phyloP scores from a whole-genome alignment of 2,888 invertebrate species.

The Sclerodermus sp. region DNA sequence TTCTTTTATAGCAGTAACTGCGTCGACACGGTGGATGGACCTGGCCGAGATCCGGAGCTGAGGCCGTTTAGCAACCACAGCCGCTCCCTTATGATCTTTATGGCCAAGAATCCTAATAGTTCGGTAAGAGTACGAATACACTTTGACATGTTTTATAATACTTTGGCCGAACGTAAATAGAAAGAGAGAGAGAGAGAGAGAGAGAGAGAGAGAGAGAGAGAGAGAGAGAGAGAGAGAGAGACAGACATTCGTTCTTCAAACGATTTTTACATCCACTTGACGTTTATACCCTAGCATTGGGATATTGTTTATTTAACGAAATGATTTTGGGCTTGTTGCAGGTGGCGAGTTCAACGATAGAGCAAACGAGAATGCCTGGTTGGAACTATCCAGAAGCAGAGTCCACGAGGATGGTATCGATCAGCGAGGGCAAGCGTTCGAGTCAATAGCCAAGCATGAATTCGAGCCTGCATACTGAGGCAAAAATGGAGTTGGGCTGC shows the following conservation, averaged over 20 bases:
- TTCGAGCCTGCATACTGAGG: constrained; percentile 15
- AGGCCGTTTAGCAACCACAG: constrained; percentile 57
- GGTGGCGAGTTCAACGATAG: constrained; percentile 44
- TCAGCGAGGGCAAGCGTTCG: constrained; percentile 49
- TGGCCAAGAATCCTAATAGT: constrained; percentile 54
- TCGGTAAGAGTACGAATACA: constrained; percentile 39
- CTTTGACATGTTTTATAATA: too few relatives aligned
- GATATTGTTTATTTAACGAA: too few relatives aligned
- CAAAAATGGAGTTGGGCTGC: constrained; percentile 11
- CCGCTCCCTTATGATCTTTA: constrained; percentile 55
- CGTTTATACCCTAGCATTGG: too few relatives aligned
- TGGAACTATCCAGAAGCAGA: constrained; percentile 47
- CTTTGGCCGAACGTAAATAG: too few relatives aligned
- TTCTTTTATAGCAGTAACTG: constrained; percentile 43
- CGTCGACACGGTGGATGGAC: constrained; percentile 56
- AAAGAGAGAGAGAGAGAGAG: too few relatives aligned
- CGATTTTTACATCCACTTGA: too few relatives aligned
- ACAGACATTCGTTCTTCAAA: too few relatives aligned
- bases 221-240: too few relatives aligned
- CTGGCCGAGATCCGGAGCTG: constrained; percentile 55
- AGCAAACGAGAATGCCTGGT: constrained; percentile 51
- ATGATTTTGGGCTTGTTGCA: too few relatives aligned
- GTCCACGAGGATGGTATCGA: constrained; percentile 49
- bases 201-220: too few relatives aligned
- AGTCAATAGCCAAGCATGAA: constrained; percentile 39